Evolutionary conservation across 2,888 invertebrate genomes (phyloP), one percentile per base, ranked within the genome.

Genomic region (Chesias legatella): DNA sequence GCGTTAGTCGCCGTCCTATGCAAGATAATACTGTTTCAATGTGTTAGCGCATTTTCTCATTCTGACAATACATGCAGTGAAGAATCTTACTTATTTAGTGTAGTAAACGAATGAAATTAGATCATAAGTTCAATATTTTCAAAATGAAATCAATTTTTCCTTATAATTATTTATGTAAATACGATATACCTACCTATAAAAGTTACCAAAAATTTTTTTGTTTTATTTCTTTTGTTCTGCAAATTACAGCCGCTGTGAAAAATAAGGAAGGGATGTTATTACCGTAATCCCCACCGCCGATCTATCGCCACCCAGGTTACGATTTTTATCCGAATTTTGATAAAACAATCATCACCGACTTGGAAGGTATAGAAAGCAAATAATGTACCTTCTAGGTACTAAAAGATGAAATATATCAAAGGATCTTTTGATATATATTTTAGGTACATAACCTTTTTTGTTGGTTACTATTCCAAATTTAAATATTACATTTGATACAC

Each of bases 91-190:
- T 55, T 58, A 58, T 43, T 60, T 79, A 81, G 73, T 25, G 58
- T 80, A 79, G 81, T 77, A 74, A 69, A 62, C 74, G 74, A 67
- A 70, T 71, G 67, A 69, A 68, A 48, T 69, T 78, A 76, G 72
- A 49, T 33, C 46, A 56, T 78, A 74, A 77, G 71, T 63, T 56
- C 43, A 58, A 56, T n/a, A n/a, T 29, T 42, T 56, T 60, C 53
- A 58, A 53, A 54, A 60, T 63, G 61, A 58, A 63, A 70, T 64
- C 62, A 61, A 53, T 47, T 48, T 53, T 46, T 50, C 60, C 61
- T 70, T 72, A 63, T 64, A 64, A 67, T 78, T 77, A 77, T 79
- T 80, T 81, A 79, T 85, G 76, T 78, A 77, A 67, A 80, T 78
- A 76, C 68, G 70, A 72, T 76, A 70, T 73, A 78, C 61, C 63